Evolutionary conservation across 2,888 invertebrate genomes (phyloP), one percentile per base, ranked within the genome.

Genomic region (Eilema sororculum): DNA sequence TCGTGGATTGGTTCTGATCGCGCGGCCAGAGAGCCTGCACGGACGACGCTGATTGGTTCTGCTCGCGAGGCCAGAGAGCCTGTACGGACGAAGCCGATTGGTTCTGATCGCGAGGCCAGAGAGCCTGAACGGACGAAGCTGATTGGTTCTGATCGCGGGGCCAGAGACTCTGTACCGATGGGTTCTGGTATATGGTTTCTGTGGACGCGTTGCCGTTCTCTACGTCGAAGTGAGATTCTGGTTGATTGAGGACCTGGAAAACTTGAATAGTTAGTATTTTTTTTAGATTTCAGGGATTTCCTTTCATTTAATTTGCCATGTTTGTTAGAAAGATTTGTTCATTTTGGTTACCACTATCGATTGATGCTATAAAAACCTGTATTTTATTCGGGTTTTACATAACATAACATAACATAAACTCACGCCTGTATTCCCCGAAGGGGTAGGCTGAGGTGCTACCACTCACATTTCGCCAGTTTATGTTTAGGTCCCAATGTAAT

Each of bases 151-250:
- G 77, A 10, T 85, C 86, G 5, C 83, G 76, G 68, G 87, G 87
- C 77, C 90, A 82, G 75, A 87, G 68, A 72, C 88, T 86, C 57
- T 86, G 87, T 0, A 87, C 86, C 0, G 87, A 86, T 0, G 87
- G 84, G 76, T 91, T 91, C 75, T 89, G 90, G 77, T 93, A 93
- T 9, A 93, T 89, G 0, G 91, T 91, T 77, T 93, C 93, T 0
- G 91, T 89, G 0, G 93, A 91, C 1, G 88, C 83, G 82, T 95
- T 95, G 0, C 92, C 93, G 82, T 95, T 95, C 33, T 93, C 91
- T 0, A 84, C 79, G 76, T 94, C 94, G 68, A 83, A 90, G 1
- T 81, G 80, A 0, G 88, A 71, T 16, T 91, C 93, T 0, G 94
- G 94, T n/a, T 89, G 93, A 58, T 95, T 91, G 4, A 95, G 84